phyloP scores from a whole-genome alignment of 2,113 vertebrate species.

The Craseonycteris thonglongyai region DNA sequence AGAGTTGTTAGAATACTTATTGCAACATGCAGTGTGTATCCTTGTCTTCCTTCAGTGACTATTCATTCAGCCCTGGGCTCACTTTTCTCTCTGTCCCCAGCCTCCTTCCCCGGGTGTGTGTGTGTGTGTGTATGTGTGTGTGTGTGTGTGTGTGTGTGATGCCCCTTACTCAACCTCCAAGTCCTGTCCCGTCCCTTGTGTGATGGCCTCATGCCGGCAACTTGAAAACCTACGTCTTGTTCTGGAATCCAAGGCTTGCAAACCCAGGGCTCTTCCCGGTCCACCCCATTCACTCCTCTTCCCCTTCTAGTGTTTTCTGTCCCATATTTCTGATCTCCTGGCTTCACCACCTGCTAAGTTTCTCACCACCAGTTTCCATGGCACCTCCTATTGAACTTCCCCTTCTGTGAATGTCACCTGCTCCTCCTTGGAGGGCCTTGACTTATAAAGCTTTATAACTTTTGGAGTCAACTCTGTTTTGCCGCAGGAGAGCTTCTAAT shows the following conservation, averaged over 20 bases:
- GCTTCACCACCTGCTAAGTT: fast-evolving
- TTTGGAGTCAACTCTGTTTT: too few relatives aligned
- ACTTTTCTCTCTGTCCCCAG: background rate
- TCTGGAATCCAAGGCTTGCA: too few relatives aligned
- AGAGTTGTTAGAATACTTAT: fast-evolving
- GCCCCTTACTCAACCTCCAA: fast-evolving
- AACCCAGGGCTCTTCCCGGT: fast-evolving
- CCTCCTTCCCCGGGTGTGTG: fast-evolving
- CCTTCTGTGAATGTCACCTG: background rate
- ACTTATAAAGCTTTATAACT: too few relatives aligned
- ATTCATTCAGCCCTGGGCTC: fast-evolving
- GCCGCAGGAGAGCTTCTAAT: background rate
- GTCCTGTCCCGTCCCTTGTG: fast-evolving
- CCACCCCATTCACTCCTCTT: background rate
- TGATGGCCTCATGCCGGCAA: too few relatives aligned
- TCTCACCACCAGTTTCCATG: fast-evolving
- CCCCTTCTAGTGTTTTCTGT: background rate
- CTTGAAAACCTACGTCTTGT: fast-evolving
- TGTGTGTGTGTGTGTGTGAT: too few relatives aligned
- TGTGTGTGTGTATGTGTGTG: too few relatives aligned
- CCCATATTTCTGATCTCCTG: background rate
- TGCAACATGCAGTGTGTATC: fast-evolving
- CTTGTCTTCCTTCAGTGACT: fast-evolving
- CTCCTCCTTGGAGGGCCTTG: too few relatives aligned
- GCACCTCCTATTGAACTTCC: fast-evolving